Evolutionary conservation across 1,140 invertebrate genomes (phyloP).

Genomic region (Lutraria rhynchaena): DNA sequence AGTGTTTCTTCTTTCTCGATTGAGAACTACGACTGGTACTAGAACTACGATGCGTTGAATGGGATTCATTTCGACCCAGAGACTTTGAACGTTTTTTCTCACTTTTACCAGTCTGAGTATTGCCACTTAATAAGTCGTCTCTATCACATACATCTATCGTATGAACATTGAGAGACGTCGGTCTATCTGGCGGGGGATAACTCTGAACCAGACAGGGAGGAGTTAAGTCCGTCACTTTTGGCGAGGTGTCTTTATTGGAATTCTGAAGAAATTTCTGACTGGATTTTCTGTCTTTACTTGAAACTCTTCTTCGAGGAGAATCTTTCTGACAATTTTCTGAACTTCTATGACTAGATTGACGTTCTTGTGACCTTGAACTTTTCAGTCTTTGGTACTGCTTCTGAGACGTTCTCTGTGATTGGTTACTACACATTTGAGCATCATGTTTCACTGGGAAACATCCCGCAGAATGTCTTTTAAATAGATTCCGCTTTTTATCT

Average conservation of each 20-base stretch:
- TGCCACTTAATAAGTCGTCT: not conserved
- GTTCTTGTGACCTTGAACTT: conserved; percentile 18
- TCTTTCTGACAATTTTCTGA: conserved; percentile 15
- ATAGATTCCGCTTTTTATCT: conserved; percentile 30
- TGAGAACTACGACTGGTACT: conserved; percentile 12
- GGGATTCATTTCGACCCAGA: conserved; percentile 28
- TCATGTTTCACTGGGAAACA: conserved; percentile 24
- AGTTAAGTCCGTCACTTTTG: conserved; percentile 40
- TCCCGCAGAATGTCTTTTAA: conserved; percentile 47
- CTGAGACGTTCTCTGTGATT: not conserved
- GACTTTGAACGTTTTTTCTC: conserved; percentile 51
- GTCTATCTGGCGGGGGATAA: not conserved
- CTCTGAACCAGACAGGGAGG: conserved; percentile 21
- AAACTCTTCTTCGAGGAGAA: conserved; percentile 2
- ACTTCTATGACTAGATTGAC: not conserved
- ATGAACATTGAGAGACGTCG: conserved; percentile 16
- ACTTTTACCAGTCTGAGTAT: conserved; percentile 6
- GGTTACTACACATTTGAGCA: not conserved
- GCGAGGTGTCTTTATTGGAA: not conserved
- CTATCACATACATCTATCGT: not conserved
- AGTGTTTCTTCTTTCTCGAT: conserved; percentile 25
- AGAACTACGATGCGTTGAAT: not conserved
- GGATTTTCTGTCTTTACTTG: conserved; percentile 40
- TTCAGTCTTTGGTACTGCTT: conserved; percentile 29
- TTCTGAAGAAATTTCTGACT: conserved; percentile 11